Evolutionary conservation across 2,888 invertebrate species (phyloP).

Genomic region (Meteorus cinctellus): DNA sequence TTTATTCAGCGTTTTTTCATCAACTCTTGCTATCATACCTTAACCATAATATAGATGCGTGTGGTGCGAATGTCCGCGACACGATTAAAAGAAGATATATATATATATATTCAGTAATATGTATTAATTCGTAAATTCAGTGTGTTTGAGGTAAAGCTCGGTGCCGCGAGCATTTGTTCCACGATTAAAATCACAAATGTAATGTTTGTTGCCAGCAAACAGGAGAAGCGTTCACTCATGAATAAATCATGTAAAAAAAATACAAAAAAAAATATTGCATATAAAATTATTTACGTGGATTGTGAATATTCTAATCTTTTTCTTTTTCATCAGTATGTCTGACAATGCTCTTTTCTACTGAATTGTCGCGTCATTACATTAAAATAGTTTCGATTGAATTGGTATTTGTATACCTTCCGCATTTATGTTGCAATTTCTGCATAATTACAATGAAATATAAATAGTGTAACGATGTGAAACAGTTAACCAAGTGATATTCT

Average conservation of each 20-base stretch:
- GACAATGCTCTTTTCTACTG: constrained; percentile 44
- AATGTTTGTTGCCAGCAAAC: constrained; percentile 56
- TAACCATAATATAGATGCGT: constrained; percentile 44
- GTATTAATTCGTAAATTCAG: neutral
- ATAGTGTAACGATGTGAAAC: constrained; percentile 33
- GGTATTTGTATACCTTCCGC: constrained; percentile 49
- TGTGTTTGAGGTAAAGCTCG: neutral
- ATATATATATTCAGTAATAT: constrained; percentile 6
- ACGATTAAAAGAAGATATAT: constrained; percentile 25
- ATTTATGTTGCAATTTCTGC: constrained; percentile 44
- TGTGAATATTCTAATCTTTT: constrained; percentile 16
- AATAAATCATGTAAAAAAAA: constrained; percentile 49
- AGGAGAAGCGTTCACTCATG: constrained; percentile 60
- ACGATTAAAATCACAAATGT: constrained; percentile 35
- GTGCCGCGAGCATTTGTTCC: constrained; percentile 34
- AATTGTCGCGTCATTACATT: constrained; percentile 22
- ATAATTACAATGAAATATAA: constrained; percentile 41
- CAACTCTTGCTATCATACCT: constrained; percentile 47
- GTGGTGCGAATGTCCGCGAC: constrained; percentile 44
- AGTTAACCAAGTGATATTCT: constrained; percentile 38
- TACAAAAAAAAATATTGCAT: constrained; percentile 14
- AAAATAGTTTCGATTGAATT: constrained; percentile 29
- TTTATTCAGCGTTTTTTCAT: constrained; percentile 53
- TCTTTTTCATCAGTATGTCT: constrained; percentile 23
- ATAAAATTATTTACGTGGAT: constrained; percentile 28